Conservation (phyloP, 2,888 invertebrate species). For the Mesochorus sp. region DNA sequence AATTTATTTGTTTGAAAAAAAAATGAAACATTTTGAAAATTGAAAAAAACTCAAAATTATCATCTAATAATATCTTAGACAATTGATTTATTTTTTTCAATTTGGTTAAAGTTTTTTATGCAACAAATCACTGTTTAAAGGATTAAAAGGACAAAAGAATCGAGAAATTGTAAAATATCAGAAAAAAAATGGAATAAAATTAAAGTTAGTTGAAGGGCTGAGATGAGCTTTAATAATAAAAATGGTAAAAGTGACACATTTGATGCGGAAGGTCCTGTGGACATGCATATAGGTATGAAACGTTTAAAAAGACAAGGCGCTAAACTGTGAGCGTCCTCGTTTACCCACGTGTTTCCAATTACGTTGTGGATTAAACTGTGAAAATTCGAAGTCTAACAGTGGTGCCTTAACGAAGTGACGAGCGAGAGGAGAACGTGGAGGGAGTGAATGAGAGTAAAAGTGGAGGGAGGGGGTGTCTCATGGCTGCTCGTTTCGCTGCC, state of each 20-base stretch:
- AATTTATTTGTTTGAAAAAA: not conserved
- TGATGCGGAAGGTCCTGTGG: not conserved
- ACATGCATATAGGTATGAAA: not conserved
- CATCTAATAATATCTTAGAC: too few species aligned
- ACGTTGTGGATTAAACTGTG: slow-evolving; percentile 45
- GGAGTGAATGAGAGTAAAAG: not conserved
- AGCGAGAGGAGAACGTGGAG: too few species aligned
- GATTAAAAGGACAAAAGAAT: too few species aligned
- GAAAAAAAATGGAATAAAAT: too few species aligned
- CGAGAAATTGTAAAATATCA: too few species aligned
- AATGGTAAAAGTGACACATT: not conserved
- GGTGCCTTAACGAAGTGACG: slow-evolving; percentile 47
- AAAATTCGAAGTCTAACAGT: slow-evolving; percentile 35
- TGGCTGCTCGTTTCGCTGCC: slow-evolving; percentile 30
- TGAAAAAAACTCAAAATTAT: not conserved
- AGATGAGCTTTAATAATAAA: too few species aligned
- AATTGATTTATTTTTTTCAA: too few species aligned
- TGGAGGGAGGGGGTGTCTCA: not conserved
- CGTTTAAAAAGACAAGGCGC: slow-evolving; percentile 9
- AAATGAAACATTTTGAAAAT: not conserved
- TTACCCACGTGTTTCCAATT: slow-evolving; percentile 41
- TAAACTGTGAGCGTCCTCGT: slow-evolving; percentile 26
- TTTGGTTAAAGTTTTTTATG: too few species aligned
- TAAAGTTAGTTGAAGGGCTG: too few species aligned
- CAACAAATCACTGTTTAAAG: too few species aligned